Percentiles rank a stretch among this genome's conserved stretches.
phyloP scores from a whole-genome alignment of 2,888 invertebrate genomes.

The Cataglyphis livida region DNA sequence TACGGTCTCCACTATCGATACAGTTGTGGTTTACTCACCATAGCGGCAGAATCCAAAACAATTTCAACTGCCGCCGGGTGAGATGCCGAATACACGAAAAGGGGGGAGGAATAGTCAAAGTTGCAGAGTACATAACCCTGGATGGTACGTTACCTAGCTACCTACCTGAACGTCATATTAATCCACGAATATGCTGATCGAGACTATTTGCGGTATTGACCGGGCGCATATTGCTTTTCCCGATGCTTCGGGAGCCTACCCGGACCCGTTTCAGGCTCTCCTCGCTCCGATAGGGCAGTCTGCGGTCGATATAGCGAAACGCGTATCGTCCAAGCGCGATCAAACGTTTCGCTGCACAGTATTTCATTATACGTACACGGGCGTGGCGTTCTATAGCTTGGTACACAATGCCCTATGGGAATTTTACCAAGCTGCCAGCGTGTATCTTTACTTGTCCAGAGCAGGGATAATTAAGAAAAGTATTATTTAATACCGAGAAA shows the following conservation, averaged over 20 bases:
- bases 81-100: slow-evolving; percentile 15
- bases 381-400: background rate
- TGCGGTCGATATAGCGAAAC: slow-evolving; percentile 63
- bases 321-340: slow-evolving; percentile 52
- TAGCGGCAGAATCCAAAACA: slow-evolving; percentile 56
- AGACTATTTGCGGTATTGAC: slow-evolving; percentile 62
- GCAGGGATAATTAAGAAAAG: slow-evolving; percentile 8
- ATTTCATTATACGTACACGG: slow-evolving; percentile 61
- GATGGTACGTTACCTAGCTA: slow-evolving; percentile 46
- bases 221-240: slow-evolving; percentile 59
- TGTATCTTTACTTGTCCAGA: slow-evolving; percentile 40
- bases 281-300: slow-evolving; percentile 30
- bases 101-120: slow-evolving; percentile 24
- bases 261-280: slow-evolving; percentile 34
- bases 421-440: slow-evolving; percentile 33
- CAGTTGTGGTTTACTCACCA: slow-evolving; percentile 40
- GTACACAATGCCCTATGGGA: slow-evolving; percentile 38
- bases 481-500: background rate
- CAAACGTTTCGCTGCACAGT: slow-evolving; percentile 46
- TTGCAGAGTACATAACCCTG: slow-evolving; percentile 45
- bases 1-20: slow-evolving; percentile 64
- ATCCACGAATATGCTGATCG: slow-evolving; percentile 60
- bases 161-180: slow-evolving; percentile 54
- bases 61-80: slow-evolving; percentile 45
- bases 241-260: slow-evolving; percentile 39